Base-by-base conservation (phyloP, 1,140 invertebrate genomes). In the Colletes latitarsis region DNA sequence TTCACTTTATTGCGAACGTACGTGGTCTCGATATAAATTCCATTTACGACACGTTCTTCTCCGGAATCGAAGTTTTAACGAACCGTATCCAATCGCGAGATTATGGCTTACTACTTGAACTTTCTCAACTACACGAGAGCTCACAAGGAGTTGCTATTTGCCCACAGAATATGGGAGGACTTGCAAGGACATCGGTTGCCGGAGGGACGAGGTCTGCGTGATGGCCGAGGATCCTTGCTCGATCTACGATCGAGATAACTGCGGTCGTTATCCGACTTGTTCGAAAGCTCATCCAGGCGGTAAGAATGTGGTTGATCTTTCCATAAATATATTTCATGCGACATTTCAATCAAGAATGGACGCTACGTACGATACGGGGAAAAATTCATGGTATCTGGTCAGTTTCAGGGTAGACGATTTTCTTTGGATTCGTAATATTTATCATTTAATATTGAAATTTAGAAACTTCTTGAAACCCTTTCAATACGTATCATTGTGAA, bases 151-250 rank as follows among this genome's bases (percentile, higher is more conserved):
- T 68, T 55, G 14, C n/a, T 58, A 85, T 84, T 81, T 90, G 82
- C 89, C 94, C 93, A 4, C 90, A 96, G 96, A 96, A 93, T 97
- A 96, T 90, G 96, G 96, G 69, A 94, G 96, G 84, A 94, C 94
- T 15, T 97, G 96, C 90, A 95, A 95, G 84, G 96, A 97, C 88
- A 97, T 97, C 85, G 96, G 96, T 70, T 97, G 96, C 87, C 91
- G 94, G 41, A 96, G 94, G 85, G 96, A 93, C 81, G 95, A 97
- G 92, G 94, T 94, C 73, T 96, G 96, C 89, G 94, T 96, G n/a
- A 94, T 97, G 89, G 95, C 94, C 21, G 95, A 96, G 82, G 96
- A 96, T 87, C 95, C 95, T 3, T 96, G 96, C 89, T 93, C 94
- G 6, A 94, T 92, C 81, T 91, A 92, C 66, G 90, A 92, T 52